Conservation (phyloP, 2,113 vertebrate genomes). For the Cichladusa arquata region DNA sequence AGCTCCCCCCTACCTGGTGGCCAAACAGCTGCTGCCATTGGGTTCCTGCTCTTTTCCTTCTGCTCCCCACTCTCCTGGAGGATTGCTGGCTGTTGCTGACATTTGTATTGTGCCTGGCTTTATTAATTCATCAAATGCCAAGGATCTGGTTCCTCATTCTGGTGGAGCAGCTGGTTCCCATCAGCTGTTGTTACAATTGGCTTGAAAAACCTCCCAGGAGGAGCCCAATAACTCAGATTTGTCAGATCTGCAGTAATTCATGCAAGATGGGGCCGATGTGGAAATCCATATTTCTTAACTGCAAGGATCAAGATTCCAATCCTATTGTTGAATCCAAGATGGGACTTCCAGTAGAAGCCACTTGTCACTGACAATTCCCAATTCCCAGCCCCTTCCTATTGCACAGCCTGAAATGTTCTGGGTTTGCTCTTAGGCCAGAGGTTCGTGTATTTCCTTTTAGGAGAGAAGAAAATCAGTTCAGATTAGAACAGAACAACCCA, state of each 20-base stretch:
- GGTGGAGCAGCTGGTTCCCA: conserved; percentile 63
- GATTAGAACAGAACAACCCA: neutral
- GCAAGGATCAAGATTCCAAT: neutral
- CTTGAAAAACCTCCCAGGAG: conserved; percentile 50
- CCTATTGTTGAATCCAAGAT: conserved; percentile 20
- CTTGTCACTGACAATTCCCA: neutral
- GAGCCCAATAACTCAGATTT: conserved; percentile 22
- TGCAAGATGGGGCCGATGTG: conserved; percentile 33
- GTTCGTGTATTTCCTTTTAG: neutral
- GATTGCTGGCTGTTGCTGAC: conserved; percentile 42
- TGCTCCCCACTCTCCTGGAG: neutral
- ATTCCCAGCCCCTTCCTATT: neutral
- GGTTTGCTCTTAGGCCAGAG: neutral
- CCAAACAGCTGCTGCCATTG: neutral
- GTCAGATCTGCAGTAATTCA: conserved; percentile 43
- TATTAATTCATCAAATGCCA: conserved; percentile 65
- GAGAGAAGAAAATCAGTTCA: neutral
- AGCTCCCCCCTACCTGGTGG: conserved; percentile 13
- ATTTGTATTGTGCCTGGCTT: conserved; percentile 56
- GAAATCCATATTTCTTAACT: conserved; percentile 47
- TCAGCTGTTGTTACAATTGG: conserved; percentile 61
- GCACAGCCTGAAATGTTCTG: neutral
- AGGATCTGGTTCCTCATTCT: conserved; percentile 58
- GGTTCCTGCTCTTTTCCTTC: neutral
- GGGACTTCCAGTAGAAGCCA: neutral